These are phyloP conservation scores for Philhelius pedissequus DNA, from an alignment of 2,888 invertebrate genomes.

Conservation along the genomic window DNA sequence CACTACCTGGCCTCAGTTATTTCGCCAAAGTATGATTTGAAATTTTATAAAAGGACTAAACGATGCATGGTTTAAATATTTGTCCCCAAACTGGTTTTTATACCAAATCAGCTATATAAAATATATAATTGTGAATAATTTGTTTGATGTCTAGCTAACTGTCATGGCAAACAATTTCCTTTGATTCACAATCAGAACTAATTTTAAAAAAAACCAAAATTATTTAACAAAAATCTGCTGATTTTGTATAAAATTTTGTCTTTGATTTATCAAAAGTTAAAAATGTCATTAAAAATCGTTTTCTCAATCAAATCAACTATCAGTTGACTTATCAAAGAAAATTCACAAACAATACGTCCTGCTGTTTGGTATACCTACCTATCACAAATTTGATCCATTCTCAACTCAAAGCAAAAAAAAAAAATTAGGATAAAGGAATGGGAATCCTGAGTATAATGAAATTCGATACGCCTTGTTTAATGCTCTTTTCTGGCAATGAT, in stretches of 20 bases:
- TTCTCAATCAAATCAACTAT: conserved; percentile 48
- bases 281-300: conserved; percentile 41
- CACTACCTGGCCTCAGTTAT: too few species aligned
- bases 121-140: neutral
- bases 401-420: neutral
- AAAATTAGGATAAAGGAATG: conserved; percentile 19
- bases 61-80: too few species aligned
- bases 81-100: too few species aligned
- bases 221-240: conserved; percentile 19
- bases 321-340: conserved; percentile 64
- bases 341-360: conserved; percentile 25
- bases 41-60: too few species aligned
- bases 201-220: neutral
- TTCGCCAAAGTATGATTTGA: too few species aligned
- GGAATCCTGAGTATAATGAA: conserved; percentile 76
- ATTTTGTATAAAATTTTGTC: conserved; percentile 29
- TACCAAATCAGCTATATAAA: too few species aligned
- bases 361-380: conserved; percentile 57
- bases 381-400: neutral
- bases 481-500: conserved; percentile 75
- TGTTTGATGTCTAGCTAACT: neutral
- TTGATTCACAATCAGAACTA: conserved; percentile 18
- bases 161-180: neutral
- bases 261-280: conserved; percentile 48
- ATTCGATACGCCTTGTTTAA: conserved; percentile 80